Base-by-base conservation (phyloP, 2,113 vertebrate species). In the Channa maculata region DNA sequence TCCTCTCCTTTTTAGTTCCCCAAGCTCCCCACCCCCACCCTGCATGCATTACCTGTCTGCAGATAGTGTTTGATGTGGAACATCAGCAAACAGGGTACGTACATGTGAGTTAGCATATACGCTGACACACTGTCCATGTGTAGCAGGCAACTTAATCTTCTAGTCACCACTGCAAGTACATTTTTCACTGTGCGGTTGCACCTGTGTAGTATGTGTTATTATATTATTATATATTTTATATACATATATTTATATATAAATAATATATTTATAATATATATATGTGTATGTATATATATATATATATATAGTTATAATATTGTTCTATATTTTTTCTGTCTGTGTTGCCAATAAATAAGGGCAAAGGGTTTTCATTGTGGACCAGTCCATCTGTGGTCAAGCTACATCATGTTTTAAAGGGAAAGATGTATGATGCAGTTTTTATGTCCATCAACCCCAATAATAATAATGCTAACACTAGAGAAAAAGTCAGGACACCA, bases 31-130 rank as follows among this genome's bases (percentile, higher is more conserved):
- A 24, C 24, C 24, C 24, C 24, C 24, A 24, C 71, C 58, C 38
- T 79, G 82, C 71, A 64, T 38, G 6, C 81, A 88, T 84, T 83
- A 87, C 71, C 77, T 74, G 73, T 86, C 74, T 87, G 67, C 74
- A 82, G 72, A 85, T 50, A 3, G 53, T 4, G 72, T 91, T 92
- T 92, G 85, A 91, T 90, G 86, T 91, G 74, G 60, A 71, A 52
- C 71, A 44, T 79, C 69, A 1, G 63, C 71, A 45, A 58, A 65
- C 50, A 49, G 24, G 3, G 54, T 36, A 9, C 4, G 13, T n/a
- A 59, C 43, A 9, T 58, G 55, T 15, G 37, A 50, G 46, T 70
- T 24, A 67, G 15, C 0, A 3, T 68, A 8, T 34, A 75, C 58
- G 68, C 57, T 46, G 1, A 55, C 33, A 33, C 77, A 64, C 62